phyloP scores from a whole-genome alignment of 37 sponge, comb jelly and placozoan species.

The Crambe crambe region DNA sequence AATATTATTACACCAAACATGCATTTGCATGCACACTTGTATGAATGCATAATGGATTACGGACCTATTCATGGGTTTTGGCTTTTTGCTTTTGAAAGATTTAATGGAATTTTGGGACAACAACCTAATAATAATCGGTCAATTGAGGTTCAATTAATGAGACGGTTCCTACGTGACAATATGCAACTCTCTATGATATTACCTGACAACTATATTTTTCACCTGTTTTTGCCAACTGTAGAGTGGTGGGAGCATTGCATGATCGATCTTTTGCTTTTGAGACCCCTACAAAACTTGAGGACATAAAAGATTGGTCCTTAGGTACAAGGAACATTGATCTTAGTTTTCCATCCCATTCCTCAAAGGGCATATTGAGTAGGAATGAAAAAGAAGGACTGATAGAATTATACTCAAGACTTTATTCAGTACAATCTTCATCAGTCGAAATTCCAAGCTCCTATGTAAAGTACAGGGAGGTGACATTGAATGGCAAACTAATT shows the following conservation, averaged over 20 bases:
- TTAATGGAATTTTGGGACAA: constrained; percentile 32
- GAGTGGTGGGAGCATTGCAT: too few relatives aligned
- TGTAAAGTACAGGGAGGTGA: background rate
- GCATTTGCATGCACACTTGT: constrained; percentile 47
- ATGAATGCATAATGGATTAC: constrained; percentile 20
- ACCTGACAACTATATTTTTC: constrained; percentile 8
- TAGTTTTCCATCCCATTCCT: background rate
- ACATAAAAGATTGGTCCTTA: too few relatives aligned
- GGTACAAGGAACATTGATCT: background rate
- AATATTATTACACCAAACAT: constrained; percentile 48
- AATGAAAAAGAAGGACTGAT: background rate
- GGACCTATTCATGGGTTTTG: constrained; percentile 46
- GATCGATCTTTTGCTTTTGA: too few relatives aligned
- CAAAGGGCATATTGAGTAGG: background rate
- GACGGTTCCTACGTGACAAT: constrained; percentile 8
- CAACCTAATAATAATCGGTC: constrained; percentile 31
- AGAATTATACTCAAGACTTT: background rate
- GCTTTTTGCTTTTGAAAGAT: constrained; percentile 48
- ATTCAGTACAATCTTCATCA: background rate
- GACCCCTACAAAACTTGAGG: too few relatives aligned
- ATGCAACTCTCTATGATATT: background rate
- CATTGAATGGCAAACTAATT: background rate
- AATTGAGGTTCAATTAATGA: constrained; percentile 16
- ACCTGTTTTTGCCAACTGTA: too few relatives aligned
- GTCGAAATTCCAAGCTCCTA: background rate